These are phyloP conservation scores for Pocillopora meandrina DNA, from an alignment of 92 coral and sea anemone species.

Conservation along the genomic window DNA sequence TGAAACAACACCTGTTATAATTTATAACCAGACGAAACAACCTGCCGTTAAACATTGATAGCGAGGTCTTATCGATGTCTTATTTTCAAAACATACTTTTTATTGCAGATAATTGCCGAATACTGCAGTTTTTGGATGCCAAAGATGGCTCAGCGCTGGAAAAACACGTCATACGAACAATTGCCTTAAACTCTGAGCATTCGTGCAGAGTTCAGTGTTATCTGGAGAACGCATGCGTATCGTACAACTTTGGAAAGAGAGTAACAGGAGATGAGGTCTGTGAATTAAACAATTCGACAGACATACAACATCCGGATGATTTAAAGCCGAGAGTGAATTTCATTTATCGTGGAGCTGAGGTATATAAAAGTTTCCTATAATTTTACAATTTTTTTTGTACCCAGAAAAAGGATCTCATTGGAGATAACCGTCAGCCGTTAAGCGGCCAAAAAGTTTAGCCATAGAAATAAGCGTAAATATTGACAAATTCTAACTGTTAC, in stretches of 20 bases:
- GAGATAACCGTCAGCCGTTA: too few relatives aligned
- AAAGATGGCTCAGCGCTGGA: background rate
- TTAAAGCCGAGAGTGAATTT: background rate
- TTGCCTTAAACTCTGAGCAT: slow-evolving; percentile 3
- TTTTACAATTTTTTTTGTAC: background rate
- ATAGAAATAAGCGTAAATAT: too few relatives aligned
- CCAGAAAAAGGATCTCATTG: too few relatives aligned
- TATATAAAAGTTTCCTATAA: background rate
- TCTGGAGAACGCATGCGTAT: slow-evolving; percentile 10
- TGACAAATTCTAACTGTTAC: too few relatives aligned
- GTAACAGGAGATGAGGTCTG: background rate
- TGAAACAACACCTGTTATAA: too few relatives aligned
- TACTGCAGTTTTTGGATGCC: background rate
- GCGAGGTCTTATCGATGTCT: background rate
- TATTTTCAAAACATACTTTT: background rate
- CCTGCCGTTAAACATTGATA: too few relatives aligned
- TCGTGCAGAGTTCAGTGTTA: slow-evolving; percentile 24
- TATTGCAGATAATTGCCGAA: slow-evolving; percentile 7
- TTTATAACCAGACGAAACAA: too few relatives aligned
- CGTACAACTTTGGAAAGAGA: slow-evolving; percentile 15
- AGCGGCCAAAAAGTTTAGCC: too few relatives aligned
- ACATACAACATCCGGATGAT: background rate
- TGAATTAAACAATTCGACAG: slow-evolving; percentile 18
- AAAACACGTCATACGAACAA: background rate
- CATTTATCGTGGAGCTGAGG: slow-evolving; percentile 26